These are phyloP conservation scores for Atta colombica DNA, from an alignment of 1,140 invertebrate species.

Conservation along the genomic window DNA sequence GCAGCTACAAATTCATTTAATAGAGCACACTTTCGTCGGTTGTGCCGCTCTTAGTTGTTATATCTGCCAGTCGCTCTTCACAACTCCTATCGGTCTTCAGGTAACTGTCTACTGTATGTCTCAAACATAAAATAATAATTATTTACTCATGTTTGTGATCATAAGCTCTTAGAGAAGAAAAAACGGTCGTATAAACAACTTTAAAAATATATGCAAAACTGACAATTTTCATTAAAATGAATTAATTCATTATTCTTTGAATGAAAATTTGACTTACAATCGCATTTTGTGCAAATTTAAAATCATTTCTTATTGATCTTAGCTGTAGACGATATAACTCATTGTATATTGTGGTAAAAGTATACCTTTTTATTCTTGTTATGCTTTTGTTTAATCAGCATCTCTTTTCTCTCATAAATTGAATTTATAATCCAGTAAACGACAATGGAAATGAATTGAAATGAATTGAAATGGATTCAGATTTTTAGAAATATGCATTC, in stretches of 20 bases:
- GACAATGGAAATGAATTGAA: no score
- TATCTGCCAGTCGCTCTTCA: conserved; percentile 95
- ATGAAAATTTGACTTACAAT: background rate
- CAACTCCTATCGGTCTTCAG: conserved; percentile 91
- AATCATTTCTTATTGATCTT: background rate
- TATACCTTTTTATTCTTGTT: background rate
- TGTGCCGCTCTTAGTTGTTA: conserved; percentile 94
- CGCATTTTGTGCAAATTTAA: background rate
- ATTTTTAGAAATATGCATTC: no score
- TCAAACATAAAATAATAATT: conserved; percentile 11
- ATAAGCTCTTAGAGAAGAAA: background rate
- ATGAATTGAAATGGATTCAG: no score
- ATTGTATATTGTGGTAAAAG: background rate
- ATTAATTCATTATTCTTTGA: background rate
- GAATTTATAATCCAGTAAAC: background rate
- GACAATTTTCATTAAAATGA: background rate
- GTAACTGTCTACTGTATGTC: conserved; percentile 56
- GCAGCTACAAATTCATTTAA: conserved; percentile 95
- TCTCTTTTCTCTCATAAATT: background rate
- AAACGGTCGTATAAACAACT: background rate
- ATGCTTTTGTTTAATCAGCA: background rate
- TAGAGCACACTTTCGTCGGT: conserved; percentile 96
- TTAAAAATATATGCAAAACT: background rate
- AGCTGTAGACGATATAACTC: background rate
- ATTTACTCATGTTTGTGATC: background rate